A percentile compares a stretch with the other conserved stretches of the same genome.
Conservation (phyloP, 2,113 vertebrate species). For the Carollia perspicillata region DNA sequence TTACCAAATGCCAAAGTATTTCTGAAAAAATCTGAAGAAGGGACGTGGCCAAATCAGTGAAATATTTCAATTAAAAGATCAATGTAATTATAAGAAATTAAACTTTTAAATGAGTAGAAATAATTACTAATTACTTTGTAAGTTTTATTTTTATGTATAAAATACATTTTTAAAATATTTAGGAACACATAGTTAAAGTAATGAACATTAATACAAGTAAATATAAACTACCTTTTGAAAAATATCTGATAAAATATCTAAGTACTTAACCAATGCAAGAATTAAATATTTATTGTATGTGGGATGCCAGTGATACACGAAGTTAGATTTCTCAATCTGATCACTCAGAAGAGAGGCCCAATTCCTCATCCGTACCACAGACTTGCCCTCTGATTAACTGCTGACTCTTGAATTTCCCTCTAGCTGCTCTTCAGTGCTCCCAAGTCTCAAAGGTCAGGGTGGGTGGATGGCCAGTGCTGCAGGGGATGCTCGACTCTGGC, state of each 20-base stretch:
- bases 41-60: not conserved
- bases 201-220: not conserved
- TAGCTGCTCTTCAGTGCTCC: not conserved
- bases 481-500: slow-evolving; percentile 40
- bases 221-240: not conserved
- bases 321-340: not conserved
- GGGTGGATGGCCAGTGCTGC: slow-evolving; percentile 43
- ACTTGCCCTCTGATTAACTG: not conserved
- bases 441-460: slow-evolving; percentile 35
- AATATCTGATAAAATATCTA: not conserved
- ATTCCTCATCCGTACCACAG: not conserved
- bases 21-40: slow-evolving; percentile 10
- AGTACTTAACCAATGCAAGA: not conserved
- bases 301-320: not conserved
- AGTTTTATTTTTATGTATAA: not conserved
- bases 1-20: not conserved
- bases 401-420: not conserved
- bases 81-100: not conserved
- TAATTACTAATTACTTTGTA: not conserved
- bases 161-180: not conserved
- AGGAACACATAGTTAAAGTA: not conserved
- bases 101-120: not conserved
- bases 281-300: not conserved
- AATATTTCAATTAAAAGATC: not conserved
- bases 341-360: not conserved